These are phyloP conservation scores for Enteromius argenteus DNA, from an alignment of 2,797 vertebrate species.

Conservation along the genomic window DNA sequence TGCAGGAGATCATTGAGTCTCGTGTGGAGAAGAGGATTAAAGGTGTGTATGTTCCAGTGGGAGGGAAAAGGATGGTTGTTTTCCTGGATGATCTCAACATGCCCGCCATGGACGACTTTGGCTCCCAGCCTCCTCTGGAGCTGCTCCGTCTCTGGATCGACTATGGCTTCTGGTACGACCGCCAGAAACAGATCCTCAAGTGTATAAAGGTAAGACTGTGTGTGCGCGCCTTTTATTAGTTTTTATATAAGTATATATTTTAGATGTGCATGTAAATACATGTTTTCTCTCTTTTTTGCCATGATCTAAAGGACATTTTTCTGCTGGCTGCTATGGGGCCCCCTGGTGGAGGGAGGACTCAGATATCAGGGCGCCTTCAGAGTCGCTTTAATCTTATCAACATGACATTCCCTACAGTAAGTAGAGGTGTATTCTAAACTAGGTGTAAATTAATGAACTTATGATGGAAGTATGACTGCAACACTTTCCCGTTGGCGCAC, in stretches of 20 bases:
- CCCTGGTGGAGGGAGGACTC: conserved; percentile 87
- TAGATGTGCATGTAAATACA: conserved; percentile 6
- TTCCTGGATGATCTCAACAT: conserved; percentile 92
- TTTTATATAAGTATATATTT: not conserved
- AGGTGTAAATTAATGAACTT: not conserved
- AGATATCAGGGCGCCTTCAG: conserved; percentile 85
- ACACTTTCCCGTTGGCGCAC: not conserved
- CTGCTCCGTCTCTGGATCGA: conserved; percentile 89
- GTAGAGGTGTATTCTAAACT: conserved; percentile 52
- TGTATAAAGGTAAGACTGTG: conserved; percentile 83
- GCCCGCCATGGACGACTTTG: conserved; percentile 86
- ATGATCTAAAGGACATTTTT: conserved; percentile 83
- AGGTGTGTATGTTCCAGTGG: conserved; percentile 82
- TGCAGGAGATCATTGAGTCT: conserved; percentile 88
- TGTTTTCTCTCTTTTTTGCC: conserved; percentile 11
- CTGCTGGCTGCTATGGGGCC: conserved; percentile 90
- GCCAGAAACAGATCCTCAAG: conserved; percentile 82
- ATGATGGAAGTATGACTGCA: not conserved
- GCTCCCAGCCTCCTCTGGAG: conserved; percentile 90
- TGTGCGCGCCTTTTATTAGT: not conserved
- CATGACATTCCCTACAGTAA: conserved; percentile 90
- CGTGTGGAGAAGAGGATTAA: conserved; percentile 89
- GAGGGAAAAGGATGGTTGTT: conserved; percentile 85
- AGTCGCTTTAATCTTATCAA: conserved; percentile 91
- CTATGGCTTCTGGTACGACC: conserved; percentile 92